Evolutionary conservation across 2,888 invertebrate species (phyloP).

Genomic region (Elmis aenea): DNA sequence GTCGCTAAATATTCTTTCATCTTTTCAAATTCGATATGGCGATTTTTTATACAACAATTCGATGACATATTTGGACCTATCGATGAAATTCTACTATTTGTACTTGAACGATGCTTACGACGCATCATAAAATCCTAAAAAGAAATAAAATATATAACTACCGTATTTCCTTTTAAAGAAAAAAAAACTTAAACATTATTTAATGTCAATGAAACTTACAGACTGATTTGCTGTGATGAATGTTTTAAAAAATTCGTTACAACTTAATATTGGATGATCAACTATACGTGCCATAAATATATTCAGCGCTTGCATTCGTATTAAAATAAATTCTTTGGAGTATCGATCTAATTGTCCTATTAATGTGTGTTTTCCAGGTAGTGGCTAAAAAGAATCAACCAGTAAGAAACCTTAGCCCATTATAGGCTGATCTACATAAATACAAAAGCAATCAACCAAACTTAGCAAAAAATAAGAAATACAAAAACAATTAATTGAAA

Average conservation of each 20-base stretch:
- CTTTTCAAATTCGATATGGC: constrained; percentile 58
- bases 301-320: constrained; percentile 61
- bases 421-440: too few species aligned
- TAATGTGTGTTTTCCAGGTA: constrained; percentile 66
- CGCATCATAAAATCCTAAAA: constrained; percentile 58
- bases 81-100: constrained; percentile 43
- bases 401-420: background rate
- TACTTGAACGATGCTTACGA: constrained; percentile 54
- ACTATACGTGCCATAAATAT: constrained; percentile 60
- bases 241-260: constrained; percentile 57
- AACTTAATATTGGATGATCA: constrained; percentile 66
- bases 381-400: constrained; percentile 55
- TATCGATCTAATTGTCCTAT: constrained; percentile 64
- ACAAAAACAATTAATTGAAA: too few species aligned
- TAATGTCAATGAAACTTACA: constrained; percentile 44
- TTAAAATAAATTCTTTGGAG: constrained; percentile 63
- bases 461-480: too few species aligned
- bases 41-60: constrained; percentile 48
- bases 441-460: too few species aligned
- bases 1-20: constrained; percentile 56
- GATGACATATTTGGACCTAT: constrained; percentile 7
- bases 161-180: background rate
- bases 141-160: constrained; percentile 13
- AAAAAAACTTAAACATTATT: constrained; percentile 1
- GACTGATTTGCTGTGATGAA: constrained; percentile 63